phyloP scores from a whole-genome alignment of 2,888 invertebrate species.

The Pherbina coryleti region DNA sequence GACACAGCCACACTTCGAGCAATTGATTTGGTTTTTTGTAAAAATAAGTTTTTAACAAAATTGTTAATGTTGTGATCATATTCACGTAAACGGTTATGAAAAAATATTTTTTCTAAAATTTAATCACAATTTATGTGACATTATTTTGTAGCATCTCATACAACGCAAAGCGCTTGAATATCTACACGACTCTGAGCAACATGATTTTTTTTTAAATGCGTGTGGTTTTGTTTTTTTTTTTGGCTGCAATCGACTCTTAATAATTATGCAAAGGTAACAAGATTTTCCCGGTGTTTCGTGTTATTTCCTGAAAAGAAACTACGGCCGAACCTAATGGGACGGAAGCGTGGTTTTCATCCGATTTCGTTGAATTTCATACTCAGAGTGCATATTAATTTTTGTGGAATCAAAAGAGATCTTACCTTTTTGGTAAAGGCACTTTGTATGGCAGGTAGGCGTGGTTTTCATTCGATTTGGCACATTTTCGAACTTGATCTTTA shows the following conservation, averaged over 20 bases:
- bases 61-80: slow-evolving; percentile 18
- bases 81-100: slow-evolving; percentile 14
- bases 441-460: too few relatives aligned
- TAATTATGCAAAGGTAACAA: neutral
- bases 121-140: slow-evolving; percentile 36
- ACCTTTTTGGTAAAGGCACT: too few relatives aligned
- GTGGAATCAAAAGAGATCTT: too few relatives aligned
- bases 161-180: neutral
- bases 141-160: slow-evolving; percentile 27
- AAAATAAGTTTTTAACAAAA: slow-evolving; percentile 14
- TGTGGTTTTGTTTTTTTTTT: neutral
- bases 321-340: too few relatives aligned
- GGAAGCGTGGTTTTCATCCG: too few relatives aligned
- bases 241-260: slow-evolving; percentile 30
- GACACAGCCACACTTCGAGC: neutral
- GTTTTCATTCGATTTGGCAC: too few relatives aligned
- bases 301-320: neutral
- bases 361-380: too few relatives aligned
- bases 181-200: neutral
- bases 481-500: too few relatives aligned
- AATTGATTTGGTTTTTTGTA: slow-evolving; percentile 25
- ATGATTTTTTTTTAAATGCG: neutral
- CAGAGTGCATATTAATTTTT: too few relatives aligned
- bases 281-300: neutral
- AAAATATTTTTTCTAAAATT: neutral